Conservation (phyloP, 2,888 invertebrate species). For the Acanthosepion esculentum region DNA sequence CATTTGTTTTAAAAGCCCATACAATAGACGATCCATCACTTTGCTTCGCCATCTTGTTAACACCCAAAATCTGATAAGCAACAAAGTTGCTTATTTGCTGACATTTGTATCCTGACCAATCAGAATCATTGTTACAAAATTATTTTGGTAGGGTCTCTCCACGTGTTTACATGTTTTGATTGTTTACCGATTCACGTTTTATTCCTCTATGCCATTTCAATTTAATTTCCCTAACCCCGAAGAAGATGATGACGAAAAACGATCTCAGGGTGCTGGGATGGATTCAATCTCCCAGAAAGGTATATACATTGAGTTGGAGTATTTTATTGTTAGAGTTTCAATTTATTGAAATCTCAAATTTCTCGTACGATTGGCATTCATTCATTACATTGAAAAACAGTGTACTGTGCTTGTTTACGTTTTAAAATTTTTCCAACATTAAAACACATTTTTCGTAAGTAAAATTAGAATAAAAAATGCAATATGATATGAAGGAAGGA, state of each 20-base stretch:
- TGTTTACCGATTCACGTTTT: not conserved
- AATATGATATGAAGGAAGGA: too few relatives aligned
- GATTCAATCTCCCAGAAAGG: not conserved
- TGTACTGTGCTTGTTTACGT: too few relatives aligned
- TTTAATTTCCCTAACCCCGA: constrained; percentile 41
- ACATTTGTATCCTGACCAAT: not conserved
- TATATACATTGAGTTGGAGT: not conserved
- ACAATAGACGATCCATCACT: constrained; percentile 45
- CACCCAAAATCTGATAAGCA: not conserved
- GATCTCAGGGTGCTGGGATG: not conserved
- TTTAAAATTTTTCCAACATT: too few relatives aligned
- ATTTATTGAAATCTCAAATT: too few relatives aligned
- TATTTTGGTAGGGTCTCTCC: not conserved
- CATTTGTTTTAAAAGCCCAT: constrained; percentile 53
- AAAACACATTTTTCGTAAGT: too few relatives aligned
- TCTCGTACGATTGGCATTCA: too few relatives aligned
- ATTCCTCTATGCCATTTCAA: constrained; percentile 15
- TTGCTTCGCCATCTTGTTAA: constrained; percentile 39
- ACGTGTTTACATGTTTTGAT: constrained; percentile 46
- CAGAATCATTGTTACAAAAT: not conserved
- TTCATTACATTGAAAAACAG: too few relatives aligned
- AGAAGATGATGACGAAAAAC: not conserved
- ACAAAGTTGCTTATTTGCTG: not conserved
- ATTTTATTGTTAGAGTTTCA: too few relatives aligned
- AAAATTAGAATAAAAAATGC: too few relatives aligned